Conservation (phyloP, 1,140 invertebrate genomes). For the Cardiocondyla obscurior region DNA sequence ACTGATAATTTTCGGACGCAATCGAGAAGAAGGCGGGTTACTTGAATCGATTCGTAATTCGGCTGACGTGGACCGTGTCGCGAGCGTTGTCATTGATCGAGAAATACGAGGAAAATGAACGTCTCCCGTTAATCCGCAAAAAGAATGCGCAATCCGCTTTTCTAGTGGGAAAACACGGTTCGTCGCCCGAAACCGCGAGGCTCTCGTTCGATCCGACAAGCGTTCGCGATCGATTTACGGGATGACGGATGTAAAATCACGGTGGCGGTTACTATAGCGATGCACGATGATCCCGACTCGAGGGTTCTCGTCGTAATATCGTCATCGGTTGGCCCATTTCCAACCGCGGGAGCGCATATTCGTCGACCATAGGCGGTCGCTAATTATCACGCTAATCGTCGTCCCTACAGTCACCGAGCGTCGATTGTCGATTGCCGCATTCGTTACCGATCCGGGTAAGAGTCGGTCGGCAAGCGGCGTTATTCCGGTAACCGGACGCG, state of each 20-base stretch:
- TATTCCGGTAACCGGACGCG: background rate
- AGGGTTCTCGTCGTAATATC: constrained; percentile 23
- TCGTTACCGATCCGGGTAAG: background rate
- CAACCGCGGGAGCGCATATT: constrained; percentile 12
- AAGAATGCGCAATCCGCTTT: background rate
- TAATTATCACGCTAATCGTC: constrained; percentile 42
- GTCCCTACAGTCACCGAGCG: constrained; percentile 14
- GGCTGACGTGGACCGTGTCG: background rate
- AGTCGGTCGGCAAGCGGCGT: no score
- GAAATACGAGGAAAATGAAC: background rate
- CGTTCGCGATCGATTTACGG: background rate
- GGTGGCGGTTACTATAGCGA: background rate
- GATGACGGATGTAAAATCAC: constrained; percentile 17
- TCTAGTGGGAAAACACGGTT: background rate
- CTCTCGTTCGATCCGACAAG: background rate
- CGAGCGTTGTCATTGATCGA: background rate
- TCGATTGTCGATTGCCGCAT: constrained; percentile 14
- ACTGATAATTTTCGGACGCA: background rate
- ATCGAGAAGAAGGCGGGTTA: background rate
- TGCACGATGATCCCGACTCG: constrained; percentile 20
- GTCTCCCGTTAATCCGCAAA: background rate
- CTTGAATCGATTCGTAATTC: background rate
- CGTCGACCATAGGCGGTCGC: constrained; percentile 1
- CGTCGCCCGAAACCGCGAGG: background rate
- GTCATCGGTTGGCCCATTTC: background rate